These are phyloP conservation scores for Rhabdomys dilectus DNA, from an alignment of 2,113 vertebrate species.

Conservation along the genomic window DNA sequence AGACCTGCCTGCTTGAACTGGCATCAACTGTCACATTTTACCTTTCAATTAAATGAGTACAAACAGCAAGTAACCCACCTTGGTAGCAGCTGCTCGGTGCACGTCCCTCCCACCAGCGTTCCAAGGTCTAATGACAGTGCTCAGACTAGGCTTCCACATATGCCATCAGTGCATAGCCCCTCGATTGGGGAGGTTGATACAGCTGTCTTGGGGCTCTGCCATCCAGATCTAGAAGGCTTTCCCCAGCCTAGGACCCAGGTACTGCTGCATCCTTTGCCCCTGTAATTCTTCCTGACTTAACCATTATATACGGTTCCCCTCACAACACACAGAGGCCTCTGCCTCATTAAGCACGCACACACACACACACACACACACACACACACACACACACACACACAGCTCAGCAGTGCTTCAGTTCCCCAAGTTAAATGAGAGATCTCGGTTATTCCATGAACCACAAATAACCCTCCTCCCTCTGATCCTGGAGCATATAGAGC, in stretches of 20 bases:
- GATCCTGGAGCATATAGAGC: not conserved
- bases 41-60: constrained; percentile 3
- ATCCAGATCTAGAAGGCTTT: not conserved
- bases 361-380: too few species aligned
- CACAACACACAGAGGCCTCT: not conserved
- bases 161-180: not conserved
- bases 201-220: not conserved
- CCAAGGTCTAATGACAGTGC: too few species aligned
- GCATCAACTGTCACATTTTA: not conserved
- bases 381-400: accelerated
- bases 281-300: not conserved
- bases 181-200: not conserved
- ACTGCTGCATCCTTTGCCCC: not conserved
- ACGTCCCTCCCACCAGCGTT: not conserved
- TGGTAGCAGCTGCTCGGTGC: not conserved
- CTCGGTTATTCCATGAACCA: not conserved
- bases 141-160: not conserved
- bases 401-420: accelerated
- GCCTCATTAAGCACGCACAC: accelerated
- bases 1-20: not conserved
- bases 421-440: not conserved
- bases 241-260: not conserved
- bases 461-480: not conserved
- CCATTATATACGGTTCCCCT: not conserved
- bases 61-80: not conserved